These are phyloP conservation scores for Channa maculata DNA, from an alignment of 2,113 vertebrate species.

Conservation along the genomic window DNA sequence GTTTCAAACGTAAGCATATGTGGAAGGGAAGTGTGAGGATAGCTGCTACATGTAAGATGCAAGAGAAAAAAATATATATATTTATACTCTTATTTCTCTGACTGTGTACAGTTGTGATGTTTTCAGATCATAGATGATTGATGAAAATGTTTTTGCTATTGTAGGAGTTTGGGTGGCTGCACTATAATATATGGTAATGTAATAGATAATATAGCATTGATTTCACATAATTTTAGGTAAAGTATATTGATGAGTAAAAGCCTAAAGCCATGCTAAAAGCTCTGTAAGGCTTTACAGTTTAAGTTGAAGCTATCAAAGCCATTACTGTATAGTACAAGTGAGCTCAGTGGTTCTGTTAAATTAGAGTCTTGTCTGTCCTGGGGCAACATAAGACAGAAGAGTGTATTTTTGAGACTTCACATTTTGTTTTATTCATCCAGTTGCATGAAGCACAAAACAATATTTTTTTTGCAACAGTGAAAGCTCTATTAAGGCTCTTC, in stretches of 20 bases:
- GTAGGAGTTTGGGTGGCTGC: not conserved
- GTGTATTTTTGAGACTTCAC: too few relatives aligned
- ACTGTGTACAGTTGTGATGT: too few relatives aligned
- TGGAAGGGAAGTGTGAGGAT: not conserved
- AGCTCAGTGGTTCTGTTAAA: not conserved
- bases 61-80: not conserved
- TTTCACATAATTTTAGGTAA: not conserved
- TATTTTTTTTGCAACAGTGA: not conserved
- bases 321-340: not conserved
- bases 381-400: too few relatives aligned
- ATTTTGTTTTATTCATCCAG: too few relatives aligned
- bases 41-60: not conserved
- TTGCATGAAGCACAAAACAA: not conserved
- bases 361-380: not conserved
- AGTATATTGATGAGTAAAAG: not conserved
- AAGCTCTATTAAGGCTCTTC: not conserved
- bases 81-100: too few relatives aligned
- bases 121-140: too few relatives aligned
- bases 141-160: too few relatives aligned
- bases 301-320: not conserved
- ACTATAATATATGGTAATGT: not conserved
- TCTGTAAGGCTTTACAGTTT: not conserved
- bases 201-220: too few relatives aligned
- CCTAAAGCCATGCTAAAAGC: not conserved
- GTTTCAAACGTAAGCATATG: constrained; percentile 1